Base-by-base conservation (phyloP, 2,888 invertebrate species). In the Drosophila macrothrix region DNA sequence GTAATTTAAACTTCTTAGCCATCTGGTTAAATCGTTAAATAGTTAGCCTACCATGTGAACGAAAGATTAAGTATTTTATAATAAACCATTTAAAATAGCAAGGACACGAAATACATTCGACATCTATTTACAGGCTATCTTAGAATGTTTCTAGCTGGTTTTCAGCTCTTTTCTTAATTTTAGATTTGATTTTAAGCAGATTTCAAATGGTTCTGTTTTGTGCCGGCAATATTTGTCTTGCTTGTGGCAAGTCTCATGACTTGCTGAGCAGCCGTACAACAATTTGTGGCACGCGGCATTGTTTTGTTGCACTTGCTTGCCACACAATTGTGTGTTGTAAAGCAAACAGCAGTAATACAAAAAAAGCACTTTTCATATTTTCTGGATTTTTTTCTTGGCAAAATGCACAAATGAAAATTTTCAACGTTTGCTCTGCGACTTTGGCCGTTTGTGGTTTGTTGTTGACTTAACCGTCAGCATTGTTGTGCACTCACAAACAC, bases 401-500 rank as follows among this genome's bases (percentile, higher is more conserved):
- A 63, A 65, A 53, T 43, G 60, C 61, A 65, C 50, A 81, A 72
- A 77, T 80, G 71, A 71, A 69, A 77, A 82, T 72, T 75, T 72
- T 71, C 54, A 83, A 71, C 73, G 69, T 82, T 82, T 79, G 67
- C 67, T 69, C 52, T 67, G 80, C 68, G 67, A 65, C 68, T 69
- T 73, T 73, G 60, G 70, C 37, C 56, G 56, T 29, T 56, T 73
- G 78, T 55, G 79, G 71, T 67, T 77, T 68, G 72, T 52, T 80
- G 80, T 80, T 80, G 75, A 78, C 67, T 80, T 69, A 78, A 60
- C 64, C 65, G 62, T 53, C 67, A 67, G 52, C 65, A 75, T 75
- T 73, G 77, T 71, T 68, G 60, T 64, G 58, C 52, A 68, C 54
- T 62, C 58, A 56, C 69, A 70, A n/a, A 56, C 50, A 55, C 14